These are phyloP conservation scores for Macrobrachium nipponense DNA, from an alignment of 1,140 invertebrate genomes.

Conservation along the genomic window DNA sequence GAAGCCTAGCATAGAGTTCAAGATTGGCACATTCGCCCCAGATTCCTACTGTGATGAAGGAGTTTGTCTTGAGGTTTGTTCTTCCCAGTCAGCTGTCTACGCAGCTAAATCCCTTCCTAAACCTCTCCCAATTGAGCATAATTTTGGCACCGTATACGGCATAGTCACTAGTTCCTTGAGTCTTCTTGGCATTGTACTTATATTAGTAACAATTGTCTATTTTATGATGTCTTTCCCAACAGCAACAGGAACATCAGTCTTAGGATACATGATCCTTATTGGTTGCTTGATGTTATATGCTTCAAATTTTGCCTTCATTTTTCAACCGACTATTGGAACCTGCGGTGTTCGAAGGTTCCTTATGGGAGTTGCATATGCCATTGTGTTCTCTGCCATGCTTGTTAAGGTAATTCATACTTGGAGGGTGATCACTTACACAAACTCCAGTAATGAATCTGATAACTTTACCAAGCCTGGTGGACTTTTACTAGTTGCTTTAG, in stretches of 20 bases:
- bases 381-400: slow-evolving; percentile 70
- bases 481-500: slow-evolving; percentile 66
- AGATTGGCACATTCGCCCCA: slow-evolving; percentile 53
- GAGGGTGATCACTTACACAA: slow-evolving; percentile 58
- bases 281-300: slow-evolving; percentile 70
- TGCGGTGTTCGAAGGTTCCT: slow-evolving; percentile 70
- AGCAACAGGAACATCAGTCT: slow-evolving; percentile 69
- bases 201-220: slow-evolving; percentile 70
- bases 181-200: slow-evolving; percentile 66
- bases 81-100: slow-evolving; percentile 66
- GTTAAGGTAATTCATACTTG: slow-evolving; percentile 71
- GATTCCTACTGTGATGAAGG: slow-evolving; percentile 66
- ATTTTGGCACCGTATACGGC: slow-evolving; percentile 70
- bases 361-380: slow-evolving; percentile 70
- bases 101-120: slow-evolving; percentile 66
- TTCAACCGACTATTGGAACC: slow-evolving; percentile 68
- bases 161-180: slow-evolving; percentile 65
- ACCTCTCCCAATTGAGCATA: slow-evolving; percentile 65
- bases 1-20: slow-evolving; percentile 59
- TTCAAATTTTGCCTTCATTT: slow-evolving; percentile 71
- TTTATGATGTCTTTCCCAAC: slow-evolving; percentile 70
- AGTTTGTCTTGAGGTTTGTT: slow-evolving; percentile 65
- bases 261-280: slow-evolving; percentile 71
- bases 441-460: slow-evolving; percentile 29
- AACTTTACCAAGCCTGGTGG: slow-evolving; percentile 67